Base-by-base conservation (phyloP, 2,888 invertebrate species). In the Anodontia alba region DNA sequence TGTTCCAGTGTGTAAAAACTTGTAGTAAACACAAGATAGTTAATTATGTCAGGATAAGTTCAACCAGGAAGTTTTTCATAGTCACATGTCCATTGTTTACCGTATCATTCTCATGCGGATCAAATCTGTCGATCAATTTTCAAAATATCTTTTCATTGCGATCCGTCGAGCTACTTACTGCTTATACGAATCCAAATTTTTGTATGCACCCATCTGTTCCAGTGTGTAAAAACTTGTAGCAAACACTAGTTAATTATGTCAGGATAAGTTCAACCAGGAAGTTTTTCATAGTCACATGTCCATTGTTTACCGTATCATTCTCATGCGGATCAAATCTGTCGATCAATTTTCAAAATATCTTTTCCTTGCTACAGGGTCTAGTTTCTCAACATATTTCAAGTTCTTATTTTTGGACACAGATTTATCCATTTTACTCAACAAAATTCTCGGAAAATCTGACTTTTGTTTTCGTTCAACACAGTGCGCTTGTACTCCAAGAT, bases 241-340 rank as follows among this genome's bases (percentile, higher is more conserved):
- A n/a, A 73, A 73, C 1, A 78, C 10, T 78, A 78, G 17, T 78
- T 68, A 8, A 76, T 26, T 23, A 83, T 75, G 36, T 80, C 77
- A 20, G 69, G 70, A 51, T 82, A 80, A n/a, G 78, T 78, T 17
- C 73, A 23, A 0, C 31, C n/a, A 23, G 80, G 85, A 8, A 82
- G 23, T 5, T 57, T 17, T 8, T 67, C 43, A 0, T 66, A 33
- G 29, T 78, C 69, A 0, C 33, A 31, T 1, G 68, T 68, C 76
- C 78, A 81, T 23, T 31, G 17, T 20, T 62, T 62, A 8, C 26
- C 1, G 33, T 10, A 15, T 1, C 12, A 10, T 20, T 15, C 49
- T 84, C 71, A 26, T 84, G 79, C n/a, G 81, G 81, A 29, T 84
- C 81, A 57, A 20, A 23, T 20, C 77, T 76, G 8, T 68, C 68